phyloP scores from a whole-genome alignment of 2,888 invertebrate genomes.

The Gari tellinella region DNA sequence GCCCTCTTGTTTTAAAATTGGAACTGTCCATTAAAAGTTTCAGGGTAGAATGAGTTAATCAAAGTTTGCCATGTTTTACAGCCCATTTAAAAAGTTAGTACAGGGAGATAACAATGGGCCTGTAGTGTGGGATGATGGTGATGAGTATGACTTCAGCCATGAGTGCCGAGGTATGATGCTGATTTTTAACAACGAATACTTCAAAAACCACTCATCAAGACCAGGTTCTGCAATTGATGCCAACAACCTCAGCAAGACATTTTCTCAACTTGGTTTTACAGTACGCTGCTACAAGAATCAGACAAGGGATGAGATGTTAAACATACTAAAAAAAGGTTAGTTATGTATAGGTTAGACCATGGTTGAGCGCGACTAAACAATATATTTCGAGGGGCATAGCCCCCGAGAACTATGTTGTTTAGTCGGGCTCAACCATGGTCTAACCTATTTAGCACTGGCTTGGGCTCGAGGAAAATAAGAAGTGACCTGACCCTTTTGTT shows the following conservation, averaged over 20 bases:
- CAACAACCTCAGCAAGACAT: constrained; percentile 88
- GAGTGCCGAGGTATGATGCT: constrained; percentile 91
- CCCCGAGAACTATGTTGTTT: too few relatives aligned
- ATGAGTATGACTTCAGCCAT: constrained; percentile 94
- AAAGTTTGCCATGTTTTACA: constrained; percentile 1
- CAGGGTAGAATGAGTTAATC: too few relatives aligned
- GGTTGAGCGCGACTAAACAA: too few relatives aligned
- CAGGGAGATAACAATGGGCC: neutral
- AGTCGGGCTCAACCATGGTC: too few relatives aligned
- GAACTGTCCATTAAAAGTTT: too few relatives aligned
- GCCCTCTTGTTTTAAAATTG: too few relatives aligned
- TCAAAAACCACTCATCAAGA: constrained; percentile 85
- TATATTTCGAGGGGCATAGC: too few relatives aligned
- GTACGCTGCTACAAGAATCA: constrained; percentile 89
- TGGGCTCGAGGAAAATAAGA: too few relatives aligned
- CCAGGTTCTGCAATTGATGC: constrained; percentile 94
- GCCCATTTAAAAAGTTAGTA: constrained; percentile 20
- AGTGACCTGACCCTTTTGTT: too few relatives aligned
- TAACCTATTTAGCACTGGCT: too few relatives aligned
- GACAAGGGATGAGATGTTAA: constrained; percentile 88
- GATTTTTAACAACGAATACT: constrained; percentile 95
- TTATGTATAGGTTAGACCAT: too few relatives aligned
- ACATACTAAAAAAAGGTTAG: constrained; percentile 88
- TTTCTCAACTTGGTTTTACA: constrained; percentile 88
- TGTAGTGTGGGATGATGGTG: constrained; percentile 41